Base-by-base conservation (phyloP, 2,888 invertebrate species). In the Rhaphigaster nebulosa region DNA sequence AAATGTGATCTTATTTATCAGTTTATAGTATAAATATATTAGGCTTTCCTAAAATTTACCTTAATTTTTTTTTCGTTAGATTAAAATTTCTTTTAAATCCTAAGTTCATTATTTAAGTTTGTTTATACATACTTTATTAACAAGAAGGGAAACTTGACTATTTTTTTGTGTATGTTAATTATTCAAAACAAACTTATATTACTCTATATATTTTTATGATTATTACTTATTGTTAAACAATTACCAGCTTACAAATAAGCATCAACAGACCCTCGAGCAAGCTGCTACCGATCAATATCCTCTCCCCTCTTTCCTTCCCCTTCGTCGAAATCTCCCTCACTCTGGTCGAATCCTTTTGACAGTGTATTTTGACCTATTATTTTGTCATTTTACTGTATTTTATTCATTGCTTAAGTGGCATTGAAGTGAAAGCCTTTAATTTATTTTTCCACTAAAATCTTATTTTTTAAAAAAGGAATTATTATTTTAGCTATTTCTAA, bases 231-330 rank as follows among this genome's bases (percentile, higher is more conserved):
- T 23, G 20, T n/a, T 60, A n/a, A 54, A 54, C 6, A 52, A 54
- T 54, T 54, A 23, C 3, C 5, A 54, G 54, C 2, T 4, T 13
- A 60, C 60, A 60, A 60, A 8, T n/a, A 23, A 10, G 6, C 12
- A 60, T 4, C 4, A 10, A 29, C 13, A 65, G 13, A 13, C 13
- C 65, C 29, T 65, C 13, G 13, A n/a, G 3, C 65, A 65, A 29
- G 15, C 90, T 80, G 50, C 1, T 15, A 87, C 87, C n/a, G 87
- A 87, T 87, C 87, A 87, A 87, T 87, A 87, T 84, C 41, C 45
- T 87, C 90, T 54, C 87, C 45, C 87, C 56, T 56, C 87, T 20
- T 50, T 90, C 87, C 87, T 70, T 90, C 54, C 70, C 90, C 45
- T 41, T 90, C 87, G 87, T 90, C 90, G 41, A 60, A 87, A 56